phyloP scores from a whole-genome alignment of 2,797 vertebrate genomes.

The Myripristis jacobus region DNA sequence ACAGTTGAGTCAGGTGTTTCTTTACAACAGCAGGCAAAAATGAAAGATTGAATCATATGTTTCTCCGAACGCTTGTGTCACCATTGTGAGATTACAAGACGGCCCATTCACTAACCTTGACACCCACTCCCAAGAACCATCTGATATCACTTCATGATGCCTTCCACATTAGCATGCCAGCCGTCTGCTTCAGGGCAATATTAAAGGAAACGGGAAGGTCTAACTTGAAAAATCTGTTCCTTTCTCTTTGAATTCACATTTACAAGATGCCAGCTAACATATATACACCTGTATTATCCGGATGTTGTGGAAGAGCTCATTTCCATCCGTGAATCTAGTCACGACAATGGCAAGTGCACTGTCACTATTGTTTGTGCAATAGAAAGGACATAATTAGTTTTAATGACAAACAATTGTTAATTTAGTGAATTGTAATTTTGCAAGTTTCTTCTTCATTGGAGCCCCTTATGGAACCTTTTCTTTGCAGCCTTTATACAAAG shows the following conservation, averaged over 20 bases:
- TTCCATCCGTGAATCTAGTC: too few relatives aligned
- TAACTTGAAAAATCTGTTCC: slow-evolving; percentile 1
- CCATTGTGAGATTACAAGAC: slow-evolving; percentile 53
- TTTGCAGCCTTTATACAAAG: too few relatives aligned
- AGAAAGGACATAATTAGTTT: slow-evolving; percentile 50
- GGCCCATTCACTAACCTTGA: slow-evolving; percentile 46
- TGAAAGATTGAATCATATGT: slow-evolving; percentile 61
- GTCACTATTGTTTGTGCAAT: not conserved
- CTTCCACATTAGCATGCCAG: slow-evolving; percentile 27
- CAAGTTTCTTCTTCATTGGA: slow-evolving; percentile 55
- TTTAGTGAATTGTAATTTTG: too few relatives aligned
- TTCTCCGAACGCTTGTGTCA: slow-evolving; percentile 61
- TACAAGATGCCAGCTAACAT: slow-evolving; percentile 22
- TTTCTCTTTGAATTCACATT: slow-evolving; percentile 25
- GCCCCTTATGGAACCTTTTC: slow-evolving; percentile 25
- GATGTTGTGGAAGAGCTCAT: too few relatives aligned
- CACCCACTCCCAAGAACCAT: slow-evolving; percentile 41
- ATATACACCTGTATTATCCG: too few relatives aligned
- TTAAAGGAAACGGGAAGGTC: not conserved
- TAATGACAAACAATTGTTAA: slow-evolving; percentile 49
- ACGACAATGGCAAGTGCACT: too few relatives aligned
- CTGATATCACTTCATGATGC: slow-evolving; percentile 36
- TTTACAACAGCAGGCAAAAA: slow-evolving; percentile 34
- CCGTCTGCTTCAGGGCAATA: not conserved
- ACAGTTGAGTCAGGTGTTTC: slow-evolving; percentile 68